Evolutionary conservation across 2,113 vertebrate species (phyloP), one percentile per base, ranked within the genome.

Genomic region (Natator depressus): DNA sequence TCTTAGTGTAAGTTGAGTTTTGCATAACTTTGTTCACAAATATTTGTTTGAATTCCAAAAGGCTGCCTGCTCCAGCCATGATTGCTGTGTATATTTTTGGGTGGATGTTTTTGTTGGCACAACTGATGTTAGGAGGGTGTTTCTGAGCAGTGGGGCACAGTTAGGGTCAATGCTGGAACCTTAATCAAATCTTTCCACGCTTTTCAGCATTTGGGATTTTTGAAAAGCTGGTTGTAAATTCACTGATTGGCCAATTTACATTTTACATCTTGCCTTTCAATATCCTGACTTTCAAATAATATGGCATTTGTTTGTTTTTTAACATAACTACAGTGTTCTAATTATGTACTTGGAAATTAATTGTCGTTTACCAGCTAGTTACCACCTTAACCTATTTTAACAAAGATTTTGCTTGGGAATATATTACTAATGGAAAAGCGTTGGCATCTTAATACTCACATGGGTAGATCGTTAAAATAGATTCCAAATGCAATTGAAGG

Each of bases 401-500:
- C 95, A 82, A 93, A 95, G 96, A 97, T 96, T 97, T 95, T 97
- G 96, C 95, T 96, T 86, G 93, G 95, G 93, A 92, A 98, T 98
- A 95, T 96, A 97, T 97, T 97, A 95, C 97, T 94, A 96, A 96
- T 91, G 93, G 93, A 95, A 96, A 96, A 95, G 86, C 75, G 80
- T 90, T 95, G 95, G 96, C 96, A 97, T 95, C 94, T 95, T 97
- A 97, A 96, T 94, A 95, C 95, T 97, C 97, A 96, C 94, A 94
- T 93, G 97, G 92, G 97, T 94, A 96, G 96, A 97, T 97, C 89
- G n/a, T 97, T 96, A 96, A 90, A 95, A 97, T 97, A 90, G 96
- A 97, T 97, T 97, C 96, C 96, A 97, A 96, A 97, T 55, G 93
- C 97, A 98, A 97, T 98, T 98, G 97, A 97, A 97, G 84, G 93